Evolutionary conservation across 2,797 vertebrate genomes (phyloP), one percentile per base, ranked within the genome.

Genomic region (Halcyon leucocephala): DNA sequence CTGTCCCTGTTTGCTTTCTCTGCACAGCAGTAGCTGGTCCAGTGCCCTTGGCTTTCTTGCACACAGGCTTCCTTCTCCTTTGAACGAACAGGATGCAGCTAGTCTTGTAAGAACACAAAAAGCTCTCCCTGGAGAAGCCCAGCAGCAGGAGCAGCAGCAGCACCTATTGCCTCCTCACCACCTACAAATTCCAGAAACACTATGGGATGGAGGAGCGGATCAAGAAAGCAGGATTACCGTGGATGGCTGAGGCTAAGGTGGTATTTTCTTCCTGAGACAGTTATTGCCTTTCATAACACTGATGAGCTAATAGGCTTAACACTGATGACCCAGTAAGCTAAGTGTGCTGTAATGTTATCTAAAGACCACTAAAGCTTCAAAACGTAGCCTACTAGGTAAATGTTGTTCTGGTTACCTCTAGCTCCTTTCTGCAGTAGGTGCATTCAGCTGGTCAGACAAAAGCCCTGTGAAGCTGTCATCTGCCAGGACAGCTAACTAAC

Each of bases 31-130:
- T 5, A 64, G 22, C 72, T 84, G 76, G 14, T 61, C 54, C 65
- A n/a, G 44, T 5, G 25, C 41, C 17, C 41, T 58, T 31, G 57
- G 49, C 25, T 65, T 57, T 39, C 42, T 70, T 1, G 3, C 24
- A 33, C 6, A 11, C 7, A n/a, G 46, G 31, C 10, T 76, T 57
- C 54, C 28, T 41, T 22, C 67, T 41, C 20, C 0, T 0, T 4
- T 46, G 69, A 26, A n/a, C 3, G 2, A 66, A 29, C 31, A 62
- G 55, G 76, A 22, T 19, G 24, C 60, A 46, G 71, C 15, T 14
- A 64, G 61, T 26, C 44, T 64, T 14, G 1, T 4, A n/a, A 41
- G 62, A 79, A 48, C 26, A 39, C 46, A 70, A 77, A 35, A 35
- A 60, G 21, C 52, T 71, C 48, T 67, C 39, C 24, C 3, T 54